Evolutionary conservation across 2,888 invertebrate genomes (phyloP).

Genomic region (Hypomecis punctinalis): DNA sequence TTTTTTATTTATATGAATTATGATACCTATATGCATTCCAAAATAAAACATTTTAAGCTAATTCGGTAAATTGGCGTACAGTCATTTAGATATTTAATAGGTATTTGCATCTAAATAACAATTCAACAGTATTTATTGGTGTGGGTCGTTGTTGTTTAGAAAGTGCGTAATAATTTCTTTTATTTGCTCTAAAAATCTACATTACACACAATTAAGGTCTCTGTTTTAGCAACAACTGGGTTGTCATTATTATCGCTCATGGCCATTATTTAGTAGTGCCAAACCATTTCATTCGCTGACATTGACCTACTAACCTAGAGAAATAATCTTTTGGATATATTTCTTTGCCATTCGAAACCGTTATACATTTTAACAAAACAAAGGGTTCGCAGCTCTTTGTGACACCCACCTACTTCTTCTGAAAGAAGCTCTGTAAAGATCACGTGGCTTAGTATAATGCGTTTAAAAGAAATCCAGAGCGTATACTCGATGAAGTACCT

Average conservation of each 20-base stretch:
- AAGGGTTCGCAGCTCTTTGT: constrained; percentile 27
- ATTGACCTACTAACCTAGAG: constrained; percentile 32
- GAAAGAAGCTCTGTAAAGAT: constrained; percentile 14
- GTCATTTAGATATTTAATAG: too few species aligned
- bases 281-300: constrained; percentile 23
- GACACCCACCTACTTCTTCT: constrained; percentile 28
- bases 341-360: constrained; percentile 21
- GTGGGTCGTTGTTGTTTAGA: neutral
- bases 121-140: too few species aligned
- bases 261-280: constrained; percentile 24
- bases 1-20: neutral
- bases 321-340: constrained; percentile 21
- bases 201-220: constrained; percentile 7
- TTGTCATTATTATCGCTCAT: constrained; percentile 21
- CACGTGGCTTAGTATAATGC: constrained; percentile 4
- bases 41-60: too few species aligned
- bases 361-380: constrained; percentile 23
- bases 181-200: constrained; percentile 6
- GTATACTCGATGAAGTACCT: neutral
- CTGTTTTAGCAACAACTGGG: constrained; percentile 11
- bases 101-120: too few species aligned
- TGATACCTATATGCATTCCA: too few species aligned
- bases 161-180: constrained; percentile 16
- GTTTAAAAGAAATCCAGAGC: neutral
- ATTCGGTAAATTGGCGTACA: too few species aligned